phyloP scores from a whole-genome alignment of 1,140 invertebrate species.

The Lepeophtheirus salmonis region DNA sequence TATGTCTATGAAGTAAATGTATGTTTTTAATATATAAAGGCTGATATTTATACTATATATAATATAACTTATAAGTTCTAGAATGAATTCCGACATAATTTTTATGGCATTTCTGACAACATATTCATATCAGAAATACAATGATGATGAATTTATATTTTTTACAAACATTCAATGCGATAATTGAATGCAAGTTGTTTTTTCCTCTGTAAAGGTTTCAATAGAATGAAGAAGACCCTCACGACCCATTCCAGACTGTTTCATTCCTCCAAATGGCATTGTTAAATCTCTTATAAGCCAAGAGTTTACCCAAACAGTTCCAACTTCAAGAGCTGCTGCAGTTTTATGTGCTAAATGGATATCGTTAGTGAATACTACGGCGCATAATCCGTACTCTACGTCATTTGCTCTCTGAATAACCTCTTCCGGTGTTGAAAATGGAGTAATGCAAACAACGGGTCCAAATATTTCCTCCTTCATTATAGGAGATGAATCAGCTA shows the following conservation, averaged over 20 bases:
- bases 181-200: constrained; percentile 34
- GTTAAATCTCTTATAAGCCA: constrained; percentile 36
- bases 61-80: too few species aligned
- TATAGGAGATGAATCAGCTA: constrained; percentile 29
- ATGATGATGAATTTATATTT: too few species aligned
- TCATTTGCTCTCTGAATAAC: constrained; percentile 33
- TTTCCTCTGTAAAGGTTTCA: constrained; percentile 39
- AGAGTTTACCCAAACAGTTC: constrained; percentile 42
- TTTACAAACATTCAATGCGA: background rate
- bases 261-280: constrained; percentile 42
- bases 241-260: constrained; percentile 36
- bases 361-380: constrained; percentile 34
- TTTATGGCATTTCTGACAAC: too few species aligned
- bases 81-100: too few species aligned
- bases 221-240: constrained; percentile 36
- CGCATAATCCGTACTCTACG: constrained; percentile 34
- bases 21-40: too few species aligned
- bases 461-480: constrained; percentile 43
- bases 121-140: too few species aligned
- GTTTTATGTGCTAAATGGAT: constrained; percentile 30
- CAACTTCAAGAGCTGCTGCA: constrained; percentile 32
- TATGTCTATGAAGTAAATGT: too few species aligned
- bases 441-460: constrained; percentile 35
- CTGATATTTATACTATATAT: too few species aligned
- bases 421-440: constrained; percentile 35